Conservation (phyloP, 2,797 vertebrate species). For the Meriones psammophilus region DNA sequence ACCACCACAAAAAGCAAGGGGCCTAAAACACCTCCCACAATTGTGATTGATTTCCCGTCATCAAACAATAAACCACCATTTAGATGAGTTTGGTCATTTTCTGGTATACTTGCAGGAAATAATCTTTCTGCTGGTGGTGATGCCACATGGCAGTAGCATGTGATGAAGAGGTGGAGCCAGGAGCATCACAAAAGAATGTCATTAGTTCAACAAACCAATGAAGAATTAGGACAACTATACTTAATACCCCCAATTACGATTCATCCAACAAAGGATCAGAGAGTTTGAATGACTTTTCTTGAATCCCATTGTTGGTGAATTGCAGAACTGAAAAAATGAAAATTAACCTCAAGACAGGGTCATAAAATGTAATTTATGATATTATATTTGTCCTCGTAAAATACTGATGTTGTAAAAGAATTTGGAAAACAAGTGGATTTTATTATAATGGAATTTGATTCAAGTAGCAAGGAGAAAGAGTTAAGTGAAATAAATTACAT, state of each 20-base stretch:
- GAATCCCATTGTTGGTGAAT: not conserved
- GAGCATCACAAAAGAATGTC: not conserved
- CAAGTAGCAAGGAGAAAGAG: conserved; percentile 62
- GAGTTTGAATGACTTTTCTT: conserved; percentile 38
- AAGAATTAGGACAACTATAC: conserved; percentile 30
- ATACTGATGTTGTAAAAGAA: conserved; percentile 66
- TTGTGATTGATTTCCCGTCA: conserved; percentile 12
- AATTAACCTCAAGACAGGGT: conserved; percentile 14
- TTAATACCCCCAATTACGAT: not conserved
- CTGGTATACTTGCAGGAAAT: conserved; percentile 5
- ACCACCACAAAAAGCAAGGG: not conserved
- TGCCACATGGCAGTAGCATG: not conserved
- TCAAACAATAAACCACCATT: conserved; percentile 36
- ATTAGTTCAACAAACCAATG: not conserved
- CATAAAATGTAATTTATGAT: conserved; percentile 58
- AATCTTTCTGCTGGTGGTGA: not conserved
- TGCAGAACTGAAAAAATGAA: conserved; percentile 41
- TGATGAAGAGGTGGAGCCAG: not conserved
- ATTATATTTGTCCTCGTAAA: conserved; percentile 58
- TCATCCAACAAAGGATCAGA: conserved; percentile 37
- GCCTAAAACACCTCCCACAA: conserved; percentile 14
- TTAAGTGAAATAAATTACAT: conserved; percentile 66
- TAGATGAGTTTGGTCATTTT: not conserved
- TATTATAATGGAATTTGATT: conserved; percentile 60
- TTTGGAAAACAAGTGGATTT: conserved; percentile 50